phyloP scores from a whole-genome alignment of 2,113 vertebrate species.

The Anseranas semipalmata region DNA sequence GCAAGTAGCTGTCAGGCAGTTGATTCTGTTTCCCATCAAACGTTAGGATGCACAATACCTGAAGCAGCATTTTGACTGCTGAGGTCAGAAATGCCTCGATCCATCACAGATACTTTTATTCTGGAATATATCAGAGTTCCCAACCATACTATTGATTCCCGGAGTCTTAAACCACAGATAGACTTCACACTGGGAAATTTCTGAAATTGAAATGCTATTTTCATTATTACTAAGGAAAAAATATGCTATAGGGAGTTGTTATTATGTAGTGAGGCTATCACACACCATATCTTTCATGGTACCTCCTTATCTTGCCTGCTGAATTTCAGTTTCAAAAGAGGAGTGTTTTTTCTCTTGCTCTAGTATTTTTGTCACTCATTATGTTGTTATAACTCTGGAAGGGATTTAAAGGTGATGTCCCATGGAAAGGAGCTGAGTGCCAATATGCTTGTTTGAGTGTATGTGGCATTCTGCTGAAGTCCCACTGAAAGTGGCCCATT shows the following conservation, averaged over 20 bases:
- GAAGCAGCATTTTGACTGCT: not conserved
- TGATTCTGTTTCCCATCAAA: not conserved
- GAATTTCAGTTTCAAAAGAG: not conserved
- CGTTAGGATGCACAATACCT: not conserved
- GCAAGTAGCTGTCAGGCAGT: not conserved
- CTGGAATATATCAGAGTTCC: not conserved
- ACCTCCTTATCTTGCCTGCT: not conserved
- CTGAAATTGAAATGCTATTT: not conserved
- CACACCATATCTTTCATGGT: fast-evolving
- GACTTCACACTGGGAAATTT: not conserved
- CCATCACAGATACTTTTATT: not conserved
- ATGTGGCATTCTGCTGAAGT: not conserved
- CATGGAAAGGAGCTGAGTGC: not conserved
- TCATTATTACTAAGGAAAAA: not conserved
- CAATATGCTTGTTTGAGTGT: not conserved
- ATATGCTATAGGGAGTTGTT: not conserved
- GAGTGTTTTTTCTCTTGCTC: not conserved
- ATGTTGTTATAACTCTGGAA: not conserved
- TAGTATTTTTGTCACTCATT: not conserved
- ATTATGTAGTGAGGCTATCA: not conserved
- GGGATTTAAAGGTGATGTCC: not conserved
- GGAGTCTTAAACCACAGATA: not conserved
- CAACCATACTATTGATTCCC: not conserved
- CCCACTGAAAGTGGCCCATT: not conserved
- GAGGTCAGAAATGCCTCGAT: not conserved